Conservation (phyloP, 1,140 invertebrate genomes). For the Euura lappo region DNA sequence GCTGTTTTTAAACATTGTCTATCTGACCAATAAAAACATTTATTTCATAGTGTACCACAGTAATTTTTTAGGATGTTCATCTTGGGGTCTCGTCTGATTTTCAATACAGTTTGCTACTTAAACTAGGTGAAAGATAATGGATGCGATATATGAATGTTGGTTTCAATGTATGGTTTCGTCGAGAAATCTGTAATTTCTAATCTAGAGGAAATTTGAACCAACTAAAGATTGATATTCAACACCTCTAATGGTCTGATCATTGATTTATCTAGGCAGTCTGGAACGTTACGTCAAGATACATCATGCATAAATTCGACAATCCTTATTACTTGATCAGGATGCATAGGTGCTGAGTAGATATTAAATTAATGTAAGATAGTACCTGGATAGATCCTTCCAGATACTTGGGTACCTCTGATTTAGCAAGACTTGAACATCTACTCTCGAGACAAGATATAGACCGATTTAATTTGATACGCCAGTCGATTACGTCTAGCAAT, state of each 20-base stretch:
- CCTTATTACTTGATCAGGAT: background rate
- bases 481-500: slow-evolving; percentile 44
- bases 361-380: slow-evolving; percentile 23
- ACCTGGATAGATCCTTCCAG: slow-evolving; percentile 50
- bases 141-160: too few species aligned
- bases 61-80: too few species aligned
- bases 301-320: background rate
- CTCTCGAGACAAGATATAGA: slow-evolving; percentile 39
- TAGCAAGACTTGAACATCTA: slow-evolving; percentile 33
- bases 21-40: too few species aligned
- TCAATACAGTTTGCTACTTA: too few species aligned
- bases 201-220: too few species aligned
- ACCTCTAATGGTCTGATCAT: background rate
- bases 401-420: slow-evolving; percentile 43
- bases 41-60: too few species aligned
- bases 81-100: too few species aligned
- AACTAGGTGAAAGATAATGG: too few species aligned
- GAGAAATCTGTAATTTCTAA: too few species aligned
- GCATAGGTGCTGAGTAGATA: background rate
- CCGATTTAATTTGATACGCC: slow-evolving; percentile 40
- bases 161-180: too few species aligned
- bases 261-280: background rate
- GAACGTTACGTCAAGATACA: background rate
- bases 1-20: too few species aligned
- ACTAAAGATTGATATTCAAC: background rate